A percentile compares a stretch with the other conserved stretches of the same genome.
phyloP scores from a whole-genome alignment of 2,113 vertebrate genomes.

The Elanoides forficatus region DNA sequence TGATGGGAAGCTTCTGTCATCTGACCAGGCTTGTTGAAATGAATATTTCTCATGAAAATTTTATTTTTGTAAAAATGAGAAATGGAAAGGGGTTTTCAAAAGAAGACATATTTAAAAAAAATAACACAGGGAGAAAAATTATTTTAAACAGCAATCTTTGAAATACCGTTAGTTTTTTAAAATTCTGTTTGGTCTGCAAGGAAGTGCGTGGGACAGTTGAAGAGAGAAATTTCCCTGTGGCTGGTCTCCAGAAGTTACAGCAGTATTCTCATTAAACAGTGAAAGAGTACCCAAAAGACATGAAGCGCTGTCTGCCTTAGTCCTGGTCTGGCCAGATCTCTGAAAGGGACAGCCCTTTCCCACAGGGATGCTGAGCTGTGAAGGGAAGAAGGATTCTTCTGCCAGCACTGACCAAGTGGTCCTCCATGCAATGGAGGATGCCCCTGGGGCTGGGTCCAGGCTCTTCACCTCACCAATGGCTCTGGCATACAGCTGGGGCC shows the following conservation, averaged over 20 bases:
- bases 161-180: background rate
- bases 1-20: background rate
- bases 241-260: background rate
- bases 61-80: background rate
- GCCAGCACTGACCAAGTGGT: background rate
- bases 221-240: background rate
- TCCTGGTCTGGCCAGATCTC: background rate
- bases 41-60: background rate
- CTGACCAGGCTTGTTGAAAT: background rate
- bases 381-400: background rate
- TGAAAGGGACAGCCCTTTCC: background rate
- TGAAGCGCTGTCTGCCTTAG: background rate
- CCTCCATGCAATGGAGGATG: background rate
- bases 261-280: background rate
- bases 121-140: background rate
- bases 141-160: background rate
- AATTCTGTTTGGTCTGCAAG: background rate
- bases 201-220: background rate
- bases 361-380: background rate
- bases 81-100: background rate
- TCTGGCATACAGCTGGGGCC: background rate
- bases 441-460: background rate
- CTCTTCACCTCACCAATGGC: background rate
- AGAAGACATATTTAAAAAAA: background rate
- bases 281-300: background rate